These are phyloP conservation scores for Parapsyche elsis DNA, from an alignment of 1,140 invertebrate genomes.

Conservation along the genomic window DNA sequence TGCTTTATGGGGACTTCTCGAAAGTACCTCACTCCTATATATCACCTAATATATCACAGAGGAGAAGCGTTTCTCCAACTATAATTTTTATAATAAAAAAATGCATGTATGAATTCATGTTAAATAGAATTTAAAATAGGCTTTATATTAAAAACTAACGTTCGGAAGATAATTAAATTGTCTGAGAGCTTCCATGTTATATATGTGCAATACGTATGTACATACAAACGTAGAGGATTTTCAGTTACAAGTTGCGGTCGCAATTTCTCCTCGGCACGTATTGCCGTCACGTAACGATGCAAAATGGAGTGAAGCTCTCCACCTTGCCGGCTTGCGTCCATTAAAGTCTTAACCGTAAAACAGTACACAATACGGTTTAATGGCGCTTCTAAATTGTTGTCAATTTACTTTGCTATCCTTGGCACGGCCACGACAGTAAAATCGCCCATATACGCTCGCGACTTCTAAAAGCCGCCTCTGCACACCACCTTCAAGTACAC, in stretches of 20 bases:
- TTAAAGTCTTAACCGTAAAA: conserved; percentile 50
- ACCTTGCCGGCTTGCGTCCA: conserved; percentile 29
- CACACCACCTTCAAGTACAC: neutral
- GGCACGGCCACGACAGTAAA: conserved; percentile 33
- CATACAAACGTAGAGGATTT: too few species aligned
- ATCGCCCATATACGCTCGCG: conserved; percentile 6
- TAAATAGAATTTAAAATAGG: too few species aligned
- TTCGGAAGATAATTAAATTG: too few species aligned
- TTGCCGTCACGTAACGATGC: conserved; percentile 35
- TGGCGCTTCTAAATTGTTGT: conserved; percentile 51
- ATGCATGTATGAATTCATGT: too few species aligned
- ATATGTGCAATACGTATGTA: too few species aligned
- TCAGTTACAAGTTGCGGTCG: neutral
- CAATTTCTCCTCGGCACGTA: neutral
- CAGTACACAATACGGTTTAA: conserved; percentile 47
- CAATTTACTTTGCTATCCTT: conserved; percentile 46
- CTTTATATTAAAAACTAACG: too few species aligned
- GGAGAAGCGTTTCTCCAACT: neutral
- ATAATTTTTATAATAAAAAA: neutral
- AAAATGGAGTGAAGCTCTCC: conserved; percentile 37
- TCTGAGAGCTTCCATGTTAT: too few species aligned
- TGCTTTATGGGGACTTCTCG: conserved; percentile 2
- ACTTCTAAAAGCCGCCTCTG: neutral
- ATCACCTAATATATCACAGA: neutral
- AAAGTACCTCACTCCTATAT: neutral